Evolutionary conservation across 2,113 vertebrate genomes (phyloP), one percentile per base, ranked within the genome.

Genomic region (Sander vitreus): DNA sequence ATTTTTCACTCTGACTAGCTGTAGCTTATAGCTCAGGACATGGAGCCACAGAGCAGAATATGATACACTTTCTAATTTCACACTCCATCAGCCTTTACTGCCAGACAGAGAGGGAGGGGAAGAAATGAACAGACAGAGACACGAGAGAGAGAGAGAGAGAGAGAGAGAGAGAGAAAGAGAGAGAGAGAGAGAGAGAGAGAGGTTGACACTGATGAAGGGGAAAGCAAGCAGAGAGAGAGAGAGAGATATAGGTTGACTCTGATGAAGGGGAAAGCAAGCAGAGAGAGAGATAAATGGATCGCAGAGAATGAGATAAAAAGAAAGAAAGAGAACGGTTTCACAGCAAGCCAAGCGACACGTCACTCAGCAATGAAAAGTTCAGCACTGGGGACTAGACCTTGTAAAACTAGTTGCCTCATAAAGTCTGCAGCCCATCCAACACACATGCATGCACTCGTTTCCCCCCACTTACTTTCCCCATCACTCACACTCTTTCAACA

Each of bases 61-160:
- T 93, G 93, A 94, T 94, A 93, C 93, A 93, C 91, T 93, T 94
- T 94, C 92, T 93, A 94, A 94, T 94, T 94, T 94, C 93, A 94
- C 93, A 94, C 92, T 93, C 90, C 92, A 93, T 93, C 93, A 93
- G 91, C 91, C 91, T 93, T 94, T 91, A 93, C 92, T 90, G 88
- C 91, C 86, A 93, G 88, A 92, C 75, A 87, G 85, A 81, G 85
- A 86, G 78, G 85, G 81, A 81, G 84, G 83, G 78, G 77, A 79
- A 65, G 51, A 76, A 74, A 83, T 75, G 67, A 79, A 89, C 66
- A 85, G 87, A 90, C 77, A 86, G 78, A 89, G 67, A 86, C 77
- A 76, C 57, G 76, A 54, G 77, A 54, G 80, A 65, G 54, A 36
- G 65, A 45, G 63, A n/a, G n/a, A n/a, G n/a, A n/a, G n/a, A n/a